These are phyloP conservation scores for Galeopsomyia nigrocyanea DNA, from an alignment of 2,888 invertebrate genomes.

Conservation along the genomic window DNA sequence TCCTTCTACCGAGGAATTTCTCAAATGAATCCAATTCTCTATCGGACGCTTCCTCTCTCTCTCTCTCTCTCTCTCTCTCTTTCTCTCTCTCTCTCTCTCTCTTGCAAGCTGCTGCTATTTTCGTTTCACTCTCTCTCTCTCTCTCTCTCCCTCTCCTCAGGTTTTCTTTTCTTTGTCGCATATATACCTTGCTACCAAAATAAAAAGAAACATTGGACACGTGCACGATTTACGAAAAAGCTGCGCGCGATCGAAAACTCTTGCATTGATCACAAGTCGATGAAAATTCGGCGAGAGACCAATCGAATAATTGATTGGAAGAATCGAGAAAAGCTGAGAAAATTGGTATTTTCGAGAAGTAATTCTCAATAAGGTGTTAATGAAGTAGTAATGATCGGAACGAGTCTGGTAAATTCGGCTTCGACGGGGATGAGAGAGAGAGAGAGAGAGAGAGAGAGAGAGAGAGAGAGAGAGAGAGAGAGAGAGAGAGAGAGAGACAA, in stretches of 20 bases:
- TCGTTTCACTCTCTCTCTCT: constrained; percentile 3
- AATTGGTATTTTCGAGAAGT: constrained; percentile 14
- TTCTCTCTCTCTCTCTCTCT: not conserved
- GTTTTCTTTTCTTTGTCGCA: not conserved
- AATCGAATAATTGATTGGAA: not conserved
- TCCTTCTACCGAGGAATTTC: constrained; percentile 37
- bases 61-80: constrained; percentile 9
- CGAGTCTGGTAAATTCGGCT: constrained; percentile 21
- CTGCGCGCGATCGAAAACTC: not conserved
- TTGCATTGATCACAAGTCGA: not conserved
- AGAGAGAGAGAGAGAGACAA: no score
- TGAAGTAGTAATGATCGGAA: constrained; percentile 45
- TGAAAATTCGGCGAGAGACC: not conserved
- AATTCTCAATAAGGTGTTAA: constrained; percentile 14
- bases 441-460: constrained; percentile 33
- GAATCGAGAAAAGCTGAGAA: not conserved
- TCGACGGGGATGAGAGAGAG: constrained; percentile 12
- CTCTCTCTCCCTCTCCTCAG: not conserved
- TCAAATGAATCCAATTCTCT: constrained; percentile 46
- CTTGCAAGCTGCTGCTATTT: not conserved
- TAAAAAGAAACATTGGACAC: no score
- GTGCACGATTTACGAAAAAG: no score
- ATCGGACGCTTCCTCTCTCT: constrained; percentile 34
- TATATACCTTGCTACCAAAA: no score
- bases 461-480: no score